phyloP scores from a whole-genome alignment of 92 coral and sea anemone species.

The Zoanthus sansibaricus region DNA sequence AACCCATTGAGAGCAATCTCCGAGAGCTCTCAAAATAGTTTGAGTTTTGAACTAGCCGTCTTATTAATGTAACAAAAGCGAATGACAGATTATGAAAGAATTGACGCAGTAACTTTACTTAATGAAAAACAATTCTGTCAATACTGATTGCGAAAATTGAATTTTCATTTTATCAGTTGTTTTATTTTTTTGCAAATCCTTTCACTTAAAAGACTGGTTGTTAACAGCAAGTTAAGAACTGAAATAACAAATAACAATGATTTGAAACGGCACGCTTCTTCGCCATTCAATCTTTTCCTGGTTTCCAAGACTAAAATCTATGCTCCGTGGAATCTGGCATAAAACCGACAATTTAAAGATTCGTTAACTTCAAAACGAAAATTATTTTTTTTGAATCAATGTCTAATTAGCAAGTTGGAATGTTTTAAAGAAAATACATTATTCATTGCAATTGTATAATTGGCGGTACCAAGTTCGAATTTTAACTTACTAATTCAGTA shows the following conservation, averaged over 20 bases:
- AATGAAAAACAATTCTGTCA: neutral
- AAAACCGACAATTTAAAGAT: neutral
- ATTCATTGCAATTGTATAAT: constrained; percentile 70
- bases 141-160: neutral
- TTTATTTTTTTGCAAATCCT: neutral
- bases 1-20: constrained; percentile 13
- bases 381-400: neutral
- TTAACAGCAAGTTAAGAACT: neutral
- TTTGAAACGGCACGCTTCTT: neutral
- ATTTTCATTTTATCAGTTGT: neutral
- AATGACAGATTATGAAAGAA: neutral
- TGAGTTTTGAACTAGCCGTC: neutral
- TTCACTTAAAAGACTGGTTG: neutral
- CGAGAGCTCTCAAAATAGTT: neutral
- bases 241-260: neutral
- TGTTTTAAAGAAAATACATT: constrained; percentile 51
- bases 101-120: neutral
- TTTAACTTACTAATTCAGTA: neutral
- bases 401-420: constrained; percentile 27
- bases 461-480: constrained; percentile 23
- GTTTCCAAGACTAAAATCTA: neutral
- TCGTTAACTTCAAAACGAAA: neutral
- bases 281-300: neutral
- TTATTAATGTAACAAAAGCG: neutral
- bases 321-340: neutral